Evolutionary conservation across 2,797 vertebrate species (phyloP).

Genomic region (Simalia tracyae): DNA sequence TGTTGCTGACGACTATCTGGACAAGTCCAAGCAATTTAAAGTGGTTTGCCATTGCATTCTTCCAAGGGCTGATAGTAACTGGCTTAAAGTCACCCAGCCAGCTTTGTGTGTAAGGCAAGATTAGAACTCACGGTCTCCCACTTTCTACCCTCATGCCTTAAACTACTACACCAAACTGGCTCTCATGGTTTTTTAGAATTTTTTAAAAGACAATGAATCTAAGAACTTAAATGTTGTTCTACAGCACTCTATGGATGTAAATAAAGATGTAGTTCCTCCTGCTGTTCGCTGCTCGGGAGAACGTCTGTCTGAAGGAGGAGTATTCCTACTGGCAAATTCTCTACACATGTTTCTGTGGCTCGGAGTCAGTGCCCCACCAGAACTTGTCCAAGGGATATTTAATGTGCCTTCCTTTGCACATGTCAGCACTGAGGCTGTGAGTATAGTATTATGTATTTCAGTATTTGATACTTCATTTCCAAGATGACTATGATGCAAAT

Average conservation of each 20-base stretch:
- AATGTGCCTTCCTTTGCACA: constrained; percentile 89
- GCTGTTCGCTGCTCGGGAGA: constrained; percentile 91
- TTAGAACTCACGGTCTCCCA: not conserved
- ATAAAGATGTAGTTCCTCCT: constrained; percentile 70
- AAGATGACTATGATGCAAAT: not conserved
- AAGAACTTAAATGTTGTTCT: not conserved
- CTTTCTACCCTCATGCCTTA: not conserved
- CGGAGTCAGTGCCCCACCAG: constrained; percentile 83
- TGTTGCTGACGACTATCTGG: not conserved
- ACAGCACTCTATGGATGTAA: constrained; percentile 85
- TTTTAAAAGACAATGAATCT: not conserved
- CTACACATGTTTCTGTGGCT: constrained; percentile 89
- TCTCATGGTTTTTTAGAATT: not conserved
- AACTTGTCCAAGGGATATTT: constrained; percentile 90
- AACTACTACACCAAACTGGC: not conserved
- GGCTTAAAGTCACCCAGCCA: not conserved
- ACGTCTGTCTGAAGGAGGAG: constrained; percentile 84
- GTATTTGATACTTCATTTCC: not conserved
- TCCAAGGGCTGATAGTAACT: not conserved
- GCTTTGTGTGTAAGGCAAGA: not conserved
- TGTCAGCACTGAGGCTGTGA: constrained; percentile 81
- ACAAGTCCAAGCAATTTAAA: not conserved
- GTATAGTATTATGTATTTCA: constrained; percentile 45
- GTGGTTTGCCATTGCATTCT: not conserved
- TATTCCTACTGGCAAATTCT: constrained; percentile 90